phyloP scores from a whole-genome alignment of 2,888 invertebrate genomes.

The Synergus umbraculus region DNA sequence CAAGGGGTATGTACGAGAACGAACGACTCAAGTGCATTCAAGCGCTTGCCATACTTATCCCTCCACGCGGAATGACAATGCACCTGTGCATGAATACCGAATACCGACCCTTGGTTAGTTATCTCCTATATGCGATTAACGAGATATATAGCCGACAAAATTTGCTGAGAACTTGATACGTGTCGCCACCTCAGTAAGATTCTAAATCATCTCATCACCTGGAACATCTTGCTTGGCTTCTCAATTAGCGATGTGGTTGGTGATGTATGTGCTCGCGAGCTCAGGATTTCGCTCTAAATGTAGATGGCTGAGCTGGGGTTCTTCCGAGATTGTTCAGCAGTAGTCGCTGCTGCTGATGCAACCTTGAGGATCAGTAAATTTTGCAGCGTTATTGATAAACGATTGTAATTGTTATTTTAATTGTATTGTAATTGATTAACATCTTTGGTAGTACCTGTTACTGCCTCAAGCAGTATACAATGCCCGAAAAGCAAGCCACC shows the following conservation, averaged over 20 bases:
- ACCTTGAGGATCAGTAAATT: no score
- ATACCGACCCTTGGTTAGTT: conserved; percentile 39
- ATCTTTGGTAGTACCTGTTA: no score
- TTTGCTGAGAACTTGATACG: conserved; percentile 38
- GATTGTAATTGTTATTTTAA: no score
- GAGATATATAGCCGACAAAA: conserved; percentile 32
- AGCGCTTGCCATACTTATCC: conserved; percentile 45
- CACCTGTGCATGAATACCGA: conserved; percentile 55
- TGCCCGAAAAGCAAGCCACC: no score
- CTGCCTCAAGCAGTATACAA: background rate
- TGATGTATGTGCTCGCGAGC: conserved; percentile 1
- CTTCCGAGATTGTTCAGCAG: no score
- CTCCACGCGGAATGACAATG: conserved; percentile 56
- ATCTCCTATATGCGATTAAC: conserved; percentile 37
- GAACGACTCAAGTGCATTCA: conserved; percentile 49
- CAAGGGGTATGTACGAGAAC: conserved; percentile 44
- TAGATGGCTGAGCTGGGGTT: background rate
- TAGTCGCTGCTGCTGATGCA: no score
- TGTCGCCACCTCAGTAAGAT: conserved; percentile 32
- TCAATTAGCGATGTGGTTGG: conserved; percentile 31
- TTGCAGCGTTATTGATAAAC: no score
- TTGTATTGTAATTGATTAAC: no score
- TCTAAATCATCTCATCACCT: conserved; percentile 24
- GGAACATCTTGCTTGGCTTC: conserved; percentile 21
- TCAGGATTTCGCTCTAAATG: background rate